Base-by-base conservation (phyloP, 2,797 vertebrate species). In the Intellagama lesueurii region DNA sequence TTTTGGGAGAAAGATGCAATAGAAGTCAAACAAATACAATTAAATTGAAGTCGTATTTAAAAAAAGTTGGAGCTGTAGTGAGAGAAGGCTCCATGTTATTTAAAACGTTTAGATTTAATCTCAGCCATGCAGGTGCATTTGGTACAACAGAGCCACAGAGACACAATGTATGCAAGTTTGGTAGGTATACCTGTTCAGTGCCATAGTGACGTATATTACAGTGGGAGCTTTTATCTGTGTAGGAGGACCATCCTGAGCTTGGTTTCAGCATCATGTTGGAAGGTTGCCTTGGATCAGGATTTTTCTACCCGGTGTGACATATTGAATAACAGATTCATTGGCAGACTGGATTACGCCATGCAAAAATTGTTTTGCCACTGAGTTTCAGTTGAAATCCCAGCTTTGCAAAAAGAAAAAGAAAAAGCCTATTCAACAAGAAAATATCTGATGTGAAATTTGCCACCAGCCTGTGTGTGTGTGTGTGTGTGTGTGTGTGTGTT, bases 391-490 rank as follows among this genome's bases (percentile, higher is more conserved):
- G 32, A 40, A 26, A 0, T 49, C 73, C 14, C 30, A 69, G 14
- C 26, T 80, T 90, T 5, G 30, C 68, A 81, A 22, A 40, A 6
- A 32, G n/a, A 40, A 22, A 56, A 56, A 56, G 12, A 7, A 40
- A 40, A 80, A 81, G 2, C 19, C 60, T 28, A 24, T 35, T 6
- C 3, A 30, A 14, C 26, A 76, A 40, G 17, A 28, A 35, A 52
- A 26, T n/a, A 8, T 14, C 28, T 66, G 1, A 78, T 28, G 19
- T 82, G 89, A 80, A 80, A 40, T 7, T 40, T 17, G 69, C 81
- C 52, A 91, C 85, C 75, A 30, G 4, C 0, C 26, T 86, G 87
- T 35, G 81, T 91, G 87, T 19, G 81, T 66, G 35, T 60, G 32
- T 75, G 32, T 24, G 28, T 47, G 5, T 56, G 28, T 85, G 83